Evolutionary conservation across 1,140 invertebrate genomes (phyloP).

Genomic region (Meloidogyne floridensis): DNA sequence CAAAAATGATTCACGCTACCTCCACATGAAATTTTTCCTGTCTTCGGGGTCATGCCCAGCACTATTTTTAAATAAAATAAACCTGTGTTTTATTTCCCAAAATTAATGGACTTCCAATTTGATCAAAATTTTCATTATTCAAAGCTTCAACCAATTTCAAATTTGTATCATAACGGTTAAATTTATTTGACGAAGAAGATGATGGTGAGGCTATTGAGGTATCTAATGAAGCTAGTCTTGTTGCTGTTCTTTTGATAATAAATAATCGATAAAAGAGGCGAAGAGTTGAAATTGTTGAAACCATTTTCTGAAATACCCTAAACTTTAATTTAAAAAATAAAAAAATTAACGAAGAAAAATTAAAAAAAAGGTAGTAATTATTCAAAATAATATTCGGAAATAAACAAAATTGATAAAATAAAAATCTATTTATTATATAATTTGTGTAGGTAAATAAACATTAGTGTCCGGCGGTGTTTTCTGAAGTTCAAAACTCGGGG

Average conservation of each 20-base stretch:
- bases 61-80: background rate
- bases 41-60: no score
- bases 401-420: no score
- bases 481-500: no score
- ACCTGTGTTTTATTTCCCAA: background rate
- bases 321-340: no score
- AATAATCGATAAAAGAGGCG: background rate
- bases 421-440: no score
- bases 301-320: background rate
- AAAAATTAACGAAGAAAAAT: no score
- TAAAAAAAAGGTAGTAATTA: no score
- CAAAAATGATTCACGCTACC: no score
- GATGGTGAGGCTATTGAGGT: background rate
- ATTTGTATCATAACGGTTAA: background rate
- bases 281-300: background rate
- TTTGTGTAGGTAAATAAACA: no score
- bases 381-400: no score
- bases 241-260: background rate
- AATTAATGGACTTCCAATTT: background rate
- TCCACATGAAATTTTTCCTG: no score
- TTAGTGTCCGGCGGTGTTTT: no score
- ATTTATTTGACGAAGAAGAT: background rate
- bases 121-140: background rate
- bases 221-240: background rate
- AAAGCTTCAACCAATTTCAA: background rate